Conservation (phyloP, 1,140 invertebrate species). For the Cephus cinctus region DNA sequence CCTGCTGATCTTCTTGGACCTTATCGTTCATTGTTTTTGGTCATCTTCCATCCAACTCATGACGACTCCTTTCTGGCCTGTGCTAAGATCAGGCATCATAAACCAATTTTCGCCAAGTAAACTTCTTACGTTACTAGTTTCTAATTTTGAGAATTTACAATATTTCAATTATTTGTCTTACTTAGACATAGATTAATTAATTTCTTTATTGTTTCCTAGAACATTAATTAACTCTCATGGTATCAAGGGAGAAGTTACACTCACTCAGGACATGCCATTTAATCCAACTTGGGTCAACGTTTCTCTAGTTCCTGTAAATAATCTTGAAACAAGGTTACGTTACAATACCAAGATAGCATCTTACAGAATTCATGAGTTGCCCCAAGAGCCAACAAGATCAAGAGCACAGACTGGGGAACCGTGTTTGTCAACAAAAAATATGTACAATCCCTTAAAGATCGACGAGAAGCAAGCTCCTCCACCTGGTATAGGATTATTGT, state of each 20-base stretch:
- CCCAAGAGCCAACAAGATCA: slow-evolving; percentile 60
- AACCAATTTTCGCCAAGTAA: slow-evolving; percentile 69
- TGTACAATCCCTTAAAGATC: slow-evolving; percentile 71
- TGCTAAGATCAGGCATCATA: slow-evolving; percentile 73
- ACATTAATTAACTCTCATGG: slow-evolving; percentile 76
- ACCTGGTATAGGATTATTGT: slow-evolving; percentile 52
- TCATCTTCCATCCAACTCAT: slow-evolving; percentile 80
- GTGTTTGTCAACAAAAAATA: slow-evolving; percentile 65
- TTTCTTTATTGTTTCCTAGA: slow-evolving; percentile 47
- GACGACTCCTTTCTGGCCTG: slow-evolving; percentile 79
- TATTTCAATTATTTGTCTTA: too few species aligned
- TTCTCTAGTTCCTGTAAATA: slow-evolving; percentile 64
- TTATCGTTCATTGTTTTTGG: slow-evolving; percentile 77
- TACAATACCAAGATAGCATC: slow-evolving; percentile 62
- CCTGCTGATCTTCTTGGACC: slow-evolving; percentile 69
- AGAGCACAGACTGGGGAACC: slow-evolving; percentile 46
- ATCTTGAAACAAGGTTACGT: slow-evolving; percentile 64
- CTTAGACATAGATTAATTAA: background rate
- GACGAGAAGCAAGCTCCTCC: slow-evolving; percentile 61
- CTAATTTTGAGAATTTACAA: slow-evolving; percentile 1
- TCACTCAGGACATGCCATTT: slow-evolving; percentile 81
- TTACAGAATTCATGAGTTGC: slow-evolving; percentile 71
- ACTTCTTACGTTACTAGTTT: slow-evolving; percentile 38
- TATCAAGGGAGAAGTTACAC: slow-evolving; percentile 75
- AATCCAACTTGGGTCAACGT: slow-evolving; percentile 81